phyloP scores from a whole-genome alignment of 2,888 invertebrate species.

The Eustalomyia histrio region DNA sequence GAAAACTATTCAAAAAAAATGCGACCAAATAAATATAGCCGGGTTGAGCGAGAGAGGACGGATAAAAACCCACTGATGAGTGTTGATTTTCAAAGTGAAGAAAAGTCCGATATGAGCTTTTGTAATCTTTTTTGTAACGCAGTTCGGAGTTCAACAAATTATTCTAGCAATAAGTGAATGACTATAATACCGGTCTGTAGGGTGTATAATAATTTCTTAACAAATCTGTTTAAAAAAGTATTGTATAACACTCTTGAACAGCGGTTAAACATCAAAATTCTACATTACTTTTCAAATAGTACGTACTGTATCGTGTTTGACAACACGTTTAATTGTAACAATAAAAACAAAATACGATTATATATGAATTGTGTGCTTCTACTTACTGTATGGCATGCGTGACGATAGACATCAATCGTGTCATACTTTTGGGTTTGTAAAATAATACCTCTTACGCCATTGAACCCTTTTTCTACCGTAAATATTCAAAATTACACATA shows the following conservation, averaged over 20 bases:
- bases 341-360: conserved; percentile 61
- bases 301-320: conserved; percentile 9
- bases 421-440: conserved; percentile 47
- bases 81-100: no score
- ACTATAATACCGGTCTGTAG: no score
- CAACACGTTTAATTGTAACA: conserved; percentile 64
- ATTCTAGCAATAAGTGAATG: no score
- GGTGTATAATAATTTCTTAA: no score
- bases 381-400: conserved; percentile 51
- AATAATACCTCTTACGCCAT: conserved; percentile 56
- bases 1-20: no score
- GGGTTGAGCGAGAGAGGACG: no score
- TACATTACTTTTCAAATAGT: conserved; percentile 20
- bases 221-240: neutral
- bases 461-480: conserved; percentile 48
- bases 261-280: conserved; percentile 27
- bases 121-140: no score
- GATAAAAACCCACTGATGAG: no score
- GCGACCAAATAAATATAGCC: no score
- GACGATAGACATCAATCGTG: conserved; percentile 61
- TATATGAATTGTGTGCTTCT: neutral
- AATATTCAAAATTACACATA: neutral
- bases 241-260: conserved; percentile 31
- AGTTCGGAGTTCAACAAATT: no score
- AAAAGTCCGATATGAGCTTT: no score